A percentile compares a stretch with the other conserved stretches of the same genome.
Conservation (phyloP, 2,888 invertebrate genomes). For the Amorpha juglandis region DNA sequence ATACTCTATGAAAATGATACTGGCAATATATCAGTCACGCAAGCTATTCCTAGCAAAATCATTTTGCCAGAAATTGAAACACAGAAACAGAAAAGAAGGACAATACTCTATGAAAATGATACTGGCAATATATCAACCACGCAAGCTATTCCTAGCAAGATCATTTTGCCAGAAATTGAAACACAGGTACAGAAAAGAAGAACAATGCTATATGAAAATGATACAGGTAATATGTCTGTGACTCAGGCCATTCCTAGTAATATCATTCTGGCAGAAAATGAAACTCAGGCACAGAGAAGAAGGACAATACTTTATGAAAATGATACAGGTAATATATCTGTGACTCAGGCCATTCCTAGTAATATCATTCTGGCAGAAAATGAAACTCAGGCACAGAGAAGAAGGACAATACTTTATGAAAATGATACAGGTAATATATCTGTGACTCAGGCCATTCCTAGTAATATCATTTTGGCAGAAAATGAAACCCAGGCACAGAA, state of each 20-base stretch:
- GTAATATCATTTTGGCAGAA: conserved; percentile 38
- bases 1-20: conserved; percentile 26
- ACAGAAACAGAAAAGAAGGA: conserved; percentile 26
- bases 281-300: conserved; percentile 30
- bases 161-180: conserved; percentile 28
- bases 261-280: conserved; percentile 26
- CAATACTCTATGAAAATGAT: conserved; percentile 27
- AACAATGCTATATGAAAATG: conserved; percentile 40
- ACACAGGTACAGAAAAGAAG: conserved; percentile 29
- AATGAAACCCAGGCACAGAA: conserved; percentile 27
- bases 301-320: conserved; percentile 40
- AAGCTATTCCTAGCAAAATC: conserved; percentile 35
- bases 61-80: conserved; percentile 24
- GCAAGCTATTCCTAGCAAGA: conserved; percentile 35
- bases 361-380: conserved; percentile 34
- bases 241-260: conserved; percentile 42
- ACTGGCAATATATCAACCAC: conserved; percentile 30
- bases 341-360: conserved; percentile 40
- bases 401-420: background rate
- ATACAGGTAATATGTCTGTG: conserved; percentile 47
- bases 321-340: conserved; percentile 39
- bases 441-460: conserved; percentile 21
- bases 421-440: conserved; percentile 1
- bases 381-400: conserved; percentile 25
- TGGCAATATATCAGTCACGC: conserved; percentile 31